Base-by-base conservation (phyloP, 30 jellyfish, hydroid and myxozoan genomes). In the Nemopilema nomurai region DNA sequence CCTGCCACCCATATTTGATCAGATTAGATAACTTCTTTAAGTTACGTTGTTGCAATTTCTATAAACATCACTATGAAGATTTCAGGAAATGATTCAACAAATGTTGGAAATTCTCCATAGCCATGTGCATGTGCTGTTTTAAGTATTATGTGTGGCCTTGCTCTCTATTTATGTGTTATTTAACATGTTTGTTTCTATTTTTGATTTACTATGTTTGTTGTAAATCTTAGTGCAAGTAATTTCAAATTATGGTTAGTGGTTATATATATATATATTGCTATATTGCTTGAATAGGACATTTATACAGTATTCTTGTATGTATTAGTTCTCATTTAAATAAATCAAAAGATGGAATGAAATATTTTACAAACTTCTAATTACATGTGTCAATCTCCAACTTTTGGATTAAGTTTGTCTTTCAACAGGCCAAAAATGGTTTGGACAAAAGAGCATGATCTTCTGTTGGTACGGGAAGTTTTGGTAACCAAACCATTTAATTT, bases 401-500 rank as follows among this genome's bases (percentile, higher is more conserved):
- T 41, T 41, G 13, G 57, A 41, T 41, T 41, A 3, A 41, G 57
- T 41, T 41, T 41, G 57, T 41, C 57, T 41, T 41, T 41, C 13
- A 41, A 41, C 57, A 6, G 57, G 57, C 57, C 57, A 41, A 41
- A 41, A 41, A 41, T 41, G 57, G 57, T 41, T 41, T 41, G 57
- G 57, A 41, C 9, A 41, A 41, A 41, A 41, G 57, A 41, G 57
- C 57, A 41, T 41, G 57, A 41, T 41, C 13, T 3, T 41, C 57
- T 41, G 57, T 41, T 41, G 57, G 57, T 41, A 13, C 57, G 6
- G 6, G 57, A 41, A 41, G 57, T 41, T 41, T 41, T 41, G 57
- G 57, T 41, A 41, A 41, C 57, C 57, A 6, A 41, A 41, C 86
- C 86, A 0, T 74, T n/a, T 18, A 76, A 31, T 18, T 76, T 23